Evolutionary conservation across 2,888 invertebrate genomes (phyloP), one percentile per base, ranked within the genome.

Genomic region (Synanthedon vespiformis): DNA sequence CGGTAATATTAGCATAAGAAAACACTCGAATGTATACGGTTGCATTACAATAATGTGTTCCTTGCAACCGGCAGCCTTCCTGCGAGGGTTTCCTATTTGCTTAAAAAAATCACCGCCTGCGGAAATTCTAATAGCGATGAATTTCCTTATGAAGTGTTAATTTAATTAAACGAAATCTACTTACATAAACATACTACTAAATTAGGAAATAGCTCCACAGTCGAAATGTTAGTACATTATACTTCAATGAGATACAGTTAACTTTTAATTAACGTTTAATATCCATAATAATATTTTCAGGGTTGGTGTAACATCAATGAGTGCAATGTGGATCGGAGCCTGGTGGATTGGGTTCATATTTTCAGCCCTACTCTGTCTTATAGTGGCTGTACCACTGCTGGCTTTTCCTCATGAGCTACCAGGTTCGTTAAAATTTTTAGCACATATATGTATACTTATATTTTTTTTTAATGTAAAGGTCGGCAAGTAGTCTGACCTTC

Each of bases 331-430:
- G 95, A 91, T 95, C 52, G 95, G 95, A 18, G 94, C 94, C 22
- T 95, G 95, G 95, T 95, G 95, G 95, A 88, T 94, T 51, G 94
- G 94, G 1, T 95, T 95, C 71, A 85, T 94, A 40, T 81, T 92
- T 10, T 90, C 92, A 0, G 92, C 92, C 0, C 50, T 90, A 3
- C 77, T 92, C 40, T 92, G 92, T 57, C 78, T 93, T 48, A 69
- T 92, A 0, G 89, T 94, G 2, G 91, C 94, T 0, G 77, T 94
- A 58, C 94, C 94, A 0, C 85, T 95, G 47, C 79, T 93, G 58
- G 93, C 91, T 0, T 93, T 94, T 67, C 95, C 95, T 0, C 88
- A 90, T 61, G 89, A 91, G 13, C 73, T 95, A 52, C 95, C 95
- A 57, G 94, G 94, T 88, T 70, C 58, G 62, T 54, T 16, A 11